Evolutionary conservation across 2,113 vertebrate genomes (phyloP), one percentile per base, ranked within the genome.

Genomic region (Nipponia nippon): DNA sequence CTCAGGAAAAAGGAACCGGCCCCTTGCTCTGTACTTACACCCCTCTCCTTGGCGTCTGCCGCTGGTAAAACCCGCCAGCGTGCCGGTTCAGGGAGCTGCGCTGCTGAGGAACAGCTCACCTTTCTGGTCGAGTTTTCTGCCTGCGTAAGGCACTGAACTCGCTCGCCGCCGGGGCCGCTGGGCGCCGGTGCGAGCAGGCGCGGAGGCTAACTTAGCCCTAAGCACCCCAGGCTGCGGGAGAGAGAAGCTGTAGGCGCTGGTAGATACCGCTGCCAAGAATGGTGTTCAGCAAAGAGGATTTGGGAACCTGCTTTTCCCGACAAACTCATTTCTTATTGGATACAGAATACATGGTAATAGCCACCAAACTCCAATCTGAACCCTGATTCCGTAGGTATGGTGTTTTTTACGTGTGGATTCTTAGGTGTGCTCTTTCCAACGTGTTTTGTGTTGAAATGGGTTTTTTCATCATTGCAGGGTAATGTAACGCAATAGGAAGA

Each of bases 91-190:
- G 55, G 49, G 82, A 75, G 49, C 38, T 32, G 3, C 19, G 42
- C 61, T 38, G 61, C 75, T n/a, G 49, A 25, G 18, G 19, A 66
- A 27, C 36, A 61, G 17, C 2, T 29, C 16, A 10, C 44, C 16
- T 20, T n/a, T 52, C 8, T 16, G 7, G 29, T 14, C 4, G 0
- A 4, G 27, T 16, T 65, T 65, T 25, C 47, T 7, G 2, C 67
- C 69, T 6, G 3, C 2, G 3, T 12, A 4, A 30, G 6, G 2
- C 38, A 2, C 34, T 7, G 46, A 46, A 13, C 49, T 70, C 3
- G 1, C 55, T 16, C 8, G 0, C 40, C 36, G 77, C 49, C 16
- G 1, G 27, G 42, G 32, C 11, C 11, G 3, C 25, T 19, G 47
- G 76, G 38, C 0, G 1, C 32, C 2, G 1, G 27, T 29, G 46